These are phyloP conservation scores for Ctenodactylus gundi DNA, from an alignment of 2,113 vertebrate species.

Conservation along the genomic window DNA sequence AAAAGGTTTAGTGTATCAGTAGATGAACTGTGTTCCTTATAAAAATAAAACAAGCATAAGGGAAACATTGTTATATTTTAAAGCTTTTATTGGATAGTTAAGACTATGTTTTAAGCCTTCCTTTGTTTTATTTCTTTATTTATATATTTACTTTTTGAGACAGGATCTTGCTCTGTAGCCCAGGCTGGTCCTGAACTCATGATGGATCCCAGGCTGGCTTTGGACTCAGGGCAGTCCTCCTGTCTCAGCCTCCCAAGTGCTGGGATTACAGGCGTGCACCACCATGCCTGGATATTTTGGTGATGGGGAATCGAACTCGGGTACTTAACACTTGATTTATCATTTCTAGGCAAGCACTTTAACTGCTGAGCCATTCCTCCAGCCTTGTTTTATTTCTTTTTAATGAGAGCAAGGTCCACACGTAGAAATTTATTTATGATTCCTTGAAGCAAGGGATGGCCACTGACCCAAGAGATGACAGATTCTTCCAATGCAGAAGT, in stretches of 20 bases:
- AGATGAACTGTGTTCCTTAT: slow-evolving; percentile 21
- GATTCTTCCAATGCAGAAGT: not conserved
- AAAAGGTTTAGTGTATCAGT: slow-evolving; percentile 15
- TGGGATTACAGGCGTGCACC: too few species aligned
- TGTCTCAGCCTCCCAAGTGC: too few species aligned
- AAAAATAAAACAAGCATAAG: slow-evolving; percentile 51
- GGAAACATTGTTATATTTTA: not conserved
- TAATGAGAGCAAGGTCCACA: not conserved
- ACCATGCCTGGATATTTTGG: too few species aligned
- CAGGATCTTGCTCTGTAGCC: too few species aligned
- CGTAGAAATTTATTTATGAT: not conserved
- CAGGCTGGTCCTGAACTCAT: too few species aligned
- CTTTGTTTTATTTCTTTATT: slow-evolving; percentile 24
- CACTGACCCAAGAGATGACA: not conserved
- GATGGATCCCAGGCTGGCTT: too few species aligned
- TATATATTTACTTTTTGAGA: not conserved
- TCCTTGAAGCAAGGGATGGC: not conserved
- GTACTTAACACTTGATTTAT: too few species aligned
- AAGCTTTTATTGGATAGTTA: slow-evolving; percentile 33
- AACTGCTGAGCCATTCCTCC: too few species aligned
- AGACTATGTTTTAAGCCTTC: not conserved
- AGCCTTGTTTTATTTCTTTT: slow-evolving; percentile 6
- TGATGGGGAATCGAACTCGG: too few species aligned
- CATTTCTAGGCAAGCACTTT: too few species aligned
- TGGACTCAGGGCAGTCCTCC: too few species aligned